These are phyloP conservation scores for Yponomeuta evonymella DNA, from an alignment of 2,888 invertebrate species.

Conservation along the genomic window DNA sequence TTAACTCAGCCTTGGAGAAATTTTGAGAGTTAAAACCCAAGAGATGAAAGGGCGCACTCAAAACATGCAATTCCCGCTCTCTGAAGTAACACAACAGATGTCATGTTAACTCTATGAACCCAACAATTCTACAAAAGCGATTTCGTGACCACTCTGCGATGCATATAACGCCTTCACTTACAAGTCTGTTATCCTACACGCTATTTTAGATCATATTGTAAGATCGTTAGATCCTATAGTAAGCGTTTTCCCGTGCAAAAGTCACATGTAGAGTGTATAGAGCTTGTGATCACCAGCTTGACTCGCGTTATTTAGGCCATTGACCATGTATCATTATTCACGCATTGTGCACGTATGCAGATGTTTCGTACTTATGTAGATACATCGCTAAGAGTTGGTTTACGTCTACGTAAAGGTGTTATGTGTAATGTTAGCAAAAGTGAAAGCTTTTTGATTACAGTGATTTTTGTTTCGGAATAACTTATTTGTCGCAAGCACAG, in stretches of 20 bases:
- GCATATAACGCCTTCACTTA: not conserved
- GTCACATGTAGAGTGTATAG: not conserved
- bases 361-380: not conserved
- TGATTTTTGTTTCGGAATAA: not conserved
- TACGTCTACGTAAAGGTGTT: no score
- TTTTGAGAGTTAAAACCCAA: not conserved
- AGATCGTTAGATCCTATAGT: not conserved
- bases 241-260: not conserved
- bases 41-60: not conserved
- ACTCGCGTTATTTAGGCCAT: conserved; percentile 9
- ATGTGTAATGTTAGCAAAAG: not conserved
- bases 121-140: not conserved
- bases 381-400: not conserved
- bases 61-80: not conserved
- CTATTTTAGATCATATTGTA: not conserved
- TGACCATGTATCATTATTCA: conserved; percentile 1
- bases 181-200: not conserved
- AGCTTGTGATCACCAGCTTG: not conserved
- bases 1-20: not conserved
- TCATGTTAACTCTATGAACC: not conserved
- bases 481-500: not conserved
- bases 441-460: not conserved
- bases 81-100: not conserved
- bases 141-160: not conserved
- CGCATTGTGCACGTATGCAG: not conserved